These are phyloP conservation scores for Cyprinodon brontotheroides DNA, from an alignment of 2,113 vertebrate genomes.

Conservation along the genomic window DNA sequence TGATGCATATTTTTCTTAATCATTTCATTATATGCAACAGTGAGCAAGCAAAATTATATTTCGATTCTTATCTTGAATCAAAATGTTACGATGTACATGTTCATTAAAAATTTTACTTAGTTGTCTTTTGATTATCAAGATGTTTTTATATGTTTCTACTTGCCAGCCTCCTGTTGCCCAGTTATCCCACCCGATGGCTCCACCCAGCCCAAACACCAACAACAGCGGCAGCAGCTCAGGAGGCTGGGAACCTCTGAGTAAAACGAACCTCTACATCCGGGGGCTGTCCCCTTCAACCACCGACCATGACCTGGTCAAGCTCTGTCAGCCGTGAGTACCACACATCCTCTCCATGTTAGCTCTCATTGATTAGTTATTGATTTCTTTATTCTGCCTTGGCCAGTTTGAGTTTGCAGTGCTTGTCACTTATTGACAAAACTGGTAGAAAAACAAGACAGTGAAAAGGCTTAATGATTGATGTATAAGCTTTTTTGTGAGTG, in stretches of 20 bases:
- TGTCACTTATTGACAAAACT: conserved; percentile 14
- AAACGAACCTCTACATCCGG: conserved; percentile 99
- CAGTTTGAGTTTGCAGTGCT: conserved; percentile 13
- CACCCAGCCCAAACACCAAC: conserved; percentile 96
- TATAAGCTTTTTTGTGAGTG: neutral
- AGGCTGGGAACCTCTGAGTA: conserved; percentile 98
- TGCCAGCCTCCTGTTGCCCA: conserved; percentile 89
- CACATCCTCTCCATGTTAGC: conserved; percentile 51
- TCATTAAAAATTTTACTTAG: too few relatives aligned
- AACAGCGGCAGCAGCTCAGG: conserved; percentile 93
- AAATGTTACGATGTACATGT: neutral
- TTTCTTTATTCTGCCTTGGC: conserved; percentile 22
- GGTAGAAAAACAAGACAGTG: neutral
- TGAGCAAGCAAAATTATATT: neutral
- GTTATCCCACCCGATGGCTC: conserved; percentile 92
- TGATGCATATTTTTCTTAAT: neutral
- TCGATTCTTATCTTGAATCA: neutral
- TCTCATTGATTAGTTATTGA: conserved; percentile 60
- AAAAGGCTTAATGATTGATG: conserved; percentile 4
- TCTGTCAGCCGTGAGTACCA: conserved; percentile 97
- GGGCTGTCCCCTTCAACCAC: conserved; percentile 94
- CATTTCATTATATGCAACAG: neutral
- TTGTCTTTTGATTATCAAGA: neutral
- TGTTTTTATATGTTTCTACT: conserved; percentile 34
- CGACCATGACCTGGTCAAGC: conserved; percentile 97